Conservation (phyloP, 2,113 vertebrate species). For the Xiphophorus hellerii region DNA sequence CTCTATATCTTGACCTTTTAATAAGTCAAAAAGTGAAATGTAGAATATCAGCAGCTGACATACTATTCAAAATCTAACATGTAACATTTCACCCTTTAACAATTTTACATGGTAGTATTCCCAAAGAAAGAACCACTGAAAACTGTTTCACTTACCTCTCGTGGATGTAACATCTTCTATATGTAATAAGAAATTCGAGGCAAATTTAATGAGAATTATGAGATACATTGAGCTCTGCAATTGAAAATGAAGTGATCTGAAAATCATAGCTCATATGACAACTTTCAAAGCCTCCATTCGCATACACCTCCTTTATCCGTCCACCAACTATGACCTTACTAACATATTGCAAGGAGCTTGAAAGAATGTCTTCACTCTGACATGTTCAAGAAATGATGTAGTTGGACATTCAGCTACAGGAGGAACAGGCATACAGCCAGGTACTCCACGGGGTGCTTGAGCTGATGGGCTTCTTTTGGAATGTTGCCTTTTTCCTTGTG, state of each 20-base stretch:
- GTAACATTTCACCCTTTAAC: neutral
- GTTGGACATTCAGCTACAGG: conserved; percentile 52
- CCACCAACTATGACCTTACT: conserved; percentile 33
- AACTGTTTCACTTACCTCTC: conserved; percentile 8
- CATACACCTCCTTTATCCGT: conserved; percentile 14
- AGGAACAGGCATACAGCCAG: conserved; percentile 56
- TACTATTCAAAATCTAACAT: neutral
- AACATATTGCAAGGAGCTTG: conserved; percentile 16
- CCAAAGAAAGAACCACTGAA: neutral
- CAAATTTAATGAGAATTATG: neutral
- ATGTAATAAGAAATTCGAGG: neutral
- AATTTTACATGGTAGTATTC: conserved; percentile 6
- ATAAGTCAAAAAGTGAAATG: neutral
- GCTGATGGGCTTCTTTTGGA: conserved; percentile 40
- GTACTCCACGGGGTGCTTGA: conserved; percentile 44
- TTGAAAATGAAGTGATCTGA: conserved; percentile 14
- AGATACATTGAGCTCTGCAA: conserved; percentile 6
- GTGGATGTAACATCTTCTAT: conserved; percentile 3
- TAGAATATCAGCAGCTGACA: neutral
- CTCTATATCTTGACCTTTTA: neutral
- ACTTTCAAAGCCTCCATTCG: conserved; percentile 16
- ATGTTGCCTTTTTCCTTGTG: conserved; percentile 36
- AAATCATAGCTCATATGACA: conserved; percentile 17
- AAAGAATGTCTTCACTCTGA: conserved; percentile 50
- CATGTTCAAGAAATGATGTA: conserved; percentile 58